These are phyloP conservation scores for Varecia variegata DNA, from an alignment of 2,797 vertebrate species.

Conservation along the genomic window DNA sequence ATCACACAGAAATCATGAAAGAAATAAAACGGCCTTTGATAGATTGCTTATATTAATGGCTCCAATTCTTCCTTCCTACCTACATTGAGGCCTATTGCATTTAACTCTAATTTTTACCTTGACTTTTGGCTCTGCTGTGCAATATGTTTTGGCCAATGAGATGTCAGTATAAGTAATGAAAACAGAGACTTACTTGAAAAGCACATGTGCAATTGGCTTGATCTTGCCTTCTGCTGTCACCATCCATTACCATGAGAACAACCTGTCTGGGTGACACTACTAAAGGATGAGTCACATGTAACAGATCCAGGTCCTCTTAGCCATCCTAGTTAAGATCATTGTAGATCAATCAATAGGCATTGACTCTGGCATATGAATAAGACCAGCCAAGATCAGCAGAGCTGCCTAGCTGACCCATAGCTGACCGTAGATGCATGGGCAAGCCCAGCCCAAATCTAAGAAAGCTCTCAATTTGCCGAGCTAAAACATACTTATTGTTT, in stretches of 20 bases:
- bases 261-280: neutral
- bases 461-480: neutral
- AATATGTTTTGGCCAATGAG: neutral
- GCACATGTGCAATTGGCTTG: neutral
- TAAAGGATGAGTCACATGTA: neutral
- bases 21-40: neutral
- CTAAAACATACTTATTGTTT: neutral
- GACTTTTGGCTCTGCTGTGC: neutral
- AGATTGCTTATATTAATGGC: neutral
- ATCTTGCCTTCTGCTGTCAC: neutral
- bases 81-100: neutral
- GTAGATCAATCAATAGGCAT: neutral
- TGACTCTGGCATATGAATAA: neutral
- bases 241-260: neutral
- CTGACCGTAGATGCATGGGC: accelerated
- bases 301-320: neutral
- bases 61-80: neutral
- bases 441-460: neutral
- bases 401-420: neutral
- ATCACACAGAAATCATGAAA: neutral
- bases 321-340: neutral
- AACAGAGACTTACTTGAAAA: neutral
- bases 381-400: neutral
- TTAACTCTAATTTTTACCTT: neutral
- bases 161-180: neutral